A percentile compares a stretch with the other conserved stretches of the same genome.
Evolutionary conservation across 2,888 invertebrate species (phyloP).

Genomic region (Caenorhabditis drosophilae): DNA sequence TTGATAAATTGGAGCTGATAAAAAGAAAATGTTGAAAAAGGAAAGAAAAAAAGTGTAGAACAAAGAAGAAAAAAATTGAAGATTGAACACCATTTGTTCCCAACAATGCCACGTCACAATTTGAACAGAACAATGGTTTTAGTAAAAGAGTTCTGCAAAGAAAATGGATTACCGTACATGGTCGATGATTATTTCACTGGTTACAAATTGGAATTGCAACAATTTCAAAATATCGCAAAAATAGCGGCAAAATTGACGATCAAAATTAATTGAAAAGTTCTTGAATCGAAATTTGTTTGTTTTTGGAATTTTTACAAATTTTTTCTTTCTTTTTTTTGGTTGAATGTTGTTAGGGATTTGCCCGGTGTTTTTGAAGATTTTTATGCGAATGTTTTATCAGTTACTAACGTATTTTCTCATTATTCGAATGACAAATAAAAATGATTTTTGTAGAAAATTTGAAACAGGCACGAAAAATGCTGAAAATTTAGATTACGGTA

Average conservation of each 20-base stretch:
- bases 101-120: conserved; percentile 67
- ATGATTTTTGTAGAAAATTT: too few species aligned
- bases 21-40: neutral
- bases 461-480: too few species aligned
- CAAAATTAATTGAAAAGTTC: conserved; percentile 6
- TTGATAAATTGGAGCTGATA: neutral
- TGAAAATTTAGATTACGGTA: too few species aligned
- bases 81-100: conserved; percentile 67
- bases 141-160: conserved; percentile 62
- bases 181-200: conserved; percentile 68
- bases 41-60: too few species aligned
- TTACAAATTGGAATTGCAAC: conserved; percentile 57
- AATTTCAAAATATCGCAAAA: conserved; percentile 61
- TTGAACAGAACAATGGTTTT: conserved; percentile 63
- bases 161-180: conserved; percentile 66
- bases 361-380: too few species aligned
- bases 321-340: too few species aligned
- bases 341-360: too few species aligned
- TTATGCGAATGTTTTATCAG: too few species aligned
- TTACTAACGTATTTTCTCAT: too few species aligned
- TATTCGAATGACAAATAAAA: too few species aligned
- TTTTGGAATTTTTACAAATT: neutral
- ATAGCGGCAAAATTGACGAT: conserved; percentile 52
- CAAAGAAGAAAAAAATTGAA: too few species aligned
- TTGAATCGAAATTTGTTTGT: conserved; percentile 4